phyloP scores from a whole-genome alignment of 2,888 invertebrate species.

The Pegoplata infirma region DNA sequence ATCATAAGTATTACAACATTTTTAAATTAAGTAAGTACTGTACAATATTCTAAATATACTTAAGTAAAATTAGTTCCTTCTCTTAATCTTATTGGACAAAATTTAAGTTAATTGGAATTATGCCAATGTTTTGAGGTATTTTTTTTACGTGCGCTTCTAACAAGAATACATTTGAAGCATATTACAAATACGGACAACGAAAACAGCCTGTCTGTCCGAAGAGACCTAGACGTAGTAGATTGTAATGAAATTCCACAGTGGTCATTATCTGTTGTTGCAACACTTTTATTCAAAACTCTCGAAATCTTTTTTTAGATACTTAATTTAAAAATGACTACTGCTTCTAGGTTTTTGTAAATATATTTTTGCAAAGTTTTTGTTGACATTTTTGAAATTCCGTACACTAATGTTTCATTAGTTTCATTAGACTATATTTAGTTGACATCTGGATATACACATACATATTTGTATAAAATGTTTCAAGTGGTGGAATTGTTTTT shows the following conservation, averaged over 20 bases:
- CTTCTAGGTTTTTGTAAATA: too few relatives aligned
- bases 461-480: too few relatives aligned
- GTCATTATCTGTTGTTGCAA: neutral
- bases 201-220: neutral
- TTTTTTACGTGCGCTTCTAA: conserved; percentile 34
- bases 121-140: conserved; percentile 42
- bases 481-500: too few relatives aligned
- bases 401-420: too few relatives aligned
- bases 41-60: too few relatives aligned
- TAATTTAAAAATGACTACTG: too few relatives aligned
- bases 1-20: neutral
- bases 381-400: too few relatives aligned
- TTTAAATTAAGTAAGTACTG: neutral
- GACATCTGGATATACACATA: too few relatives aligned
- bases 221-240: neutral
- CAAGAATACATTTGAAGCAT: conserved; percentile 20
- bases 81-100: neutral
- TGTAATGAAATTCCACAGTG: neutral
- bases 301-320: too few relatives aligned
- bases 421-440: too few relatives aligned
- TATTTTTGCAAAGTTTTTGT: too few relatives aligned
- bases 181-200: conserved; percentile 2
- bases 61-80: neutral
- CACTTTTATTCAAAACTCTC: too few relatives aligned
- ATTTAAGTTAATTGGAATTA: conserved; percentile 44